Evolutionary conservation across 2,888 invertebrate genomes (phyloP).

Genomic region (Andrena praecox): DNA sequence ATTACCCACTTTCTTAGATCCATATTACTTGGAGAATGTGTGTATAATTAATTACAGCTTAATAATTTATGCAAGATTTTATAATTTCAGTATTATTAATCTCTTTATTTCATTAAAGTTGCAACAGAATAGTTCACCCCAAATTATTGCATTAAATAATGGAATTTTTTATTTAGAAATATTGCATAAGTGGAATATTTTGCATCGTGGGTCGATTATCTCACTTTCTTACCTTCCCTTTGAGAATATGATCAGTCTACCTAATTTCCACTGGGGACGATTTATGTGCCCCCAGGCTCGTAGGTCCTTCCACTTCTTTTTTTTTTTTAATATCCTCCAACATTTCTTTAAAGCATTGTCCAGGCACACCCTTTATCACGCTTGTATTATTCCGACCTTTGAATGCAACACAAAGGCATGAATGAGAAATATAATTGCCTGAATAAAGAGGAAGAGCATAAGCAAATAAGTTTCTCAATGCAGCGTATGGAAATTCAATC

Average conservation of each 20-base stretch:
- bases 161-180: neutral
- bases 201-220: neutral
- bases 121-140: neutral
- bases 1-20: too few species aligned
- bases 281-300: constrained; percentile 36
- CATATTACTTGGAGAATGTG: too few species aligned
- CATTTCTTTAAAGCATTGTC: constrained; percentile 16
- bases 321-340: neutral
- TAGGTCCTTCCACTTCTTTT: neutral
- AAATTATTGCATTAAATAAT: neutral
- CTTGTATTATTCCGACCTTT: neutral
- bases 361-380: neutral
- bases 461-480: too few species aligned
- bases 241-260: constrained; percentile 63
- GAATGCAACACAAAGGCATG: neutral
- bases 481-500: too few species aligned
- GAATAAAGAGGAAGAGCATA: too few species aligned
- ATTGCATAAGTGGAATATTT: neutral
- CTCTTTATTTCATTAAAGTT: neutral
- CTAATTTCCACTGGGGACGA: constrained; percentile 69
- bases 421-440: too few species aligned
- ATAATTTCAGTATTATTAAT: neutral
- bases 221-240: constrained; percentile 23
- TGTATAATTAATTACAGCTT: neutral
- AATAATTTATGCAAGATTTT: neutral